These are phyloP conservation scores for Danionella dracula DNA, from an alignment of 2,797 vertebrate species.

Conservation along the genomic window DNA sequence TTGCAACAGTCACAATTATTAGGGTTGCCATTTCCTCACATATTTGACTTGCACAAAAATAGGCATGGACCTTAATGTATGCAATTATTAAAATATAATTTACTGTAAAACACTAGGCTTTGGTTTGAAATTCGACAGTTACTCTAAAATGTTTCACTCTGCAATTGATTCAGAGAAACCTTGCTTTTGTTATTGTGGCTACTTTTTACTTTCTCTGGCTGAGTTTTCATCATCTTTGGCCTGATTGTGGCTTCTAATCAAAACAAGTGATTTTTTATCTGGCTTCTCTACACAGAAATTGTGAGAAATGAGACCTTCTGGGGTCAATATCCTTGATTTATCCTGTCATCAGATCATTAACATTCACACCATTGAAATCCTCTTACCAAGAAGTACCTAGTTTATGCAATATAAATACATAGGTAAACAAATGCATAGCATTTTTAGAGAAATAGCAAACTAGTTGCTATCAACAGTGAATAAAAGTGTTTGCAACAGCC, in stretches of 20 bases:
- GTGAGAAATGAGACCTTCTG: conserved; percentile 1
- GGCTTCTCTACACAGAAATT: neutral
- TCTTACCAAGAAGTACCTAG: conserved; percentile 44
- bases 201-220: conserved; percentile 15
- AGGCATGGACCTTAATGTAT: no score
- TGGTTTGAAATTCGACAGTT: neutral
- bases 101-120: no score
- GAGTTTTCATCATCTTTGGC: conserved; percentile 1
- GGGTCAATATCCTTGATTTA: neutral
- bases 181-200: conserved; percentile 9
- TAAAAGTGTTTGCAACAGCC: neutral
- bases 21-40: no score
- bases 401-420: conserved; percentile 54
- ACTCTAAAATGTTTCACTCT: neutral
- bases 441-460: conserved; percentile 68
- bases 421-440: conserved; percentile 80
- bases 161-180: neutral
- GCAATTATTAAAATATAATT: no score
- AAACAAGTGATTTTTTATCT: neutral
- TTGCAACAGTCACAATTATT: no score
- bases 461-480: conserved; percentile 39
- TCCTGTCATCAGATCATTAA: conserved; percentile 14
- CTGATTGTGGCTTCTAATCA: conserved; percentile 2
- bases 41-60: no score
- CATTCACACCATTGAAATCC: conserved; percentile 12